phyloP scores from a whole-genome alignment of 2,113 vertebrate genomes.

The Ophiodon elongatus region DNA sequence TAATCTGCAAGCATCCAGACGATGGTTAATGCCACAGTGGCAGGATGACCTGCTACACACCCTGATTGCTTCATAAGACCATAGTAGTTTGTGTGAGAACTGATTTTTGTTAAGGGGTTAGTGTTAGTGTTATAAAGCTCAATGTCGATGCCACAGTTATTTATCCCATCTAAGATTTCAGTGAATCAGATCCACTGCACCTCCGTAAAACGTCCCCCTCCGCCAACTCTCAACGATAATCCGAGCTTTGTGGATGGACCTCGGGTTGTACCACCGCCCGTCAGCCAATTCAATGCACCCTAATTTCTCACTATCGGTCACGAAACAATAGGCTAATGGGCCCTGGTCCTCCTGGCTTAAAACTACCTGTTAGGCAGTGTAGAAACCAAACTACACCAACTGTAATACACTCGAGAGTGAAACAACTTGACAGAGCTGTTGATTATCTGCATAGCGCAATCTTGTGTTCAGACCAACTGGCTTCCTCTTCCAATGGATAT shows the following conservation, averaged over 20 bases:
- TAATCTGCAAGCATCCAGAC: constrained; percentile 67
- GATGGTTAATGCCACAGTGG: constrained; percentile 57
- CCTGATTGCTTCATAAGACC: constrained; percentile 24
- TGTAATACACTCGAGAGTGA: neutral
- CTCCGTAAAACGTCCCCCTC: neutral
- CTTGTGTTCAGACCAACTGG: neutral
- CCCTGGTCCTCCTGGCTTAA: neutral
- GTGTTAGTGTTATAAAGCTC: neutral
- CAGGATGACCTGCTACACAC: constrained; percentile 47
- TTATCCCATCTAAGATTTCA: constrained; percentile 2
- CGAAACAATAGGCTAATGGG: neutral
- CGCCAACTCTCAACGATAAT: neutral
- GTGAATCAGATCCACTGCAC: neutral
- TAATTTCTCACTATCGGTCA: neutral
- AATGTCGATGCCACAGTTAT: neutral
- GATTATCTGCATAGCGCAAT: constrained; percentile 10
- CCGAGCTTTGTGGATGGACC: constrained; percentile 5
- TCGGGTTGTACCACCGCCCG: neutral
- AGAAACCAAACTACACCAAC: neutral
- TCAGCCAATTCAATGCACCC: neutral
- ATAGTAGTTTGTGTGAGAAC: neutral
- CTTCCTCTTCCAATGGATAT: neutral
- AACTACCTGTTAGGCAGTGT: neutral
- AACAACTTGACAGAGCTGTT: constrained; percentile 11
- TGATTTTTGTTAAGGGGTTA: neutral